A percentile compares a stretch with the other conserved stretches of the same genome.
Conservation (phyloP, 1,140 invertebrate genomes). For the Heliothis virescens region DNA sequence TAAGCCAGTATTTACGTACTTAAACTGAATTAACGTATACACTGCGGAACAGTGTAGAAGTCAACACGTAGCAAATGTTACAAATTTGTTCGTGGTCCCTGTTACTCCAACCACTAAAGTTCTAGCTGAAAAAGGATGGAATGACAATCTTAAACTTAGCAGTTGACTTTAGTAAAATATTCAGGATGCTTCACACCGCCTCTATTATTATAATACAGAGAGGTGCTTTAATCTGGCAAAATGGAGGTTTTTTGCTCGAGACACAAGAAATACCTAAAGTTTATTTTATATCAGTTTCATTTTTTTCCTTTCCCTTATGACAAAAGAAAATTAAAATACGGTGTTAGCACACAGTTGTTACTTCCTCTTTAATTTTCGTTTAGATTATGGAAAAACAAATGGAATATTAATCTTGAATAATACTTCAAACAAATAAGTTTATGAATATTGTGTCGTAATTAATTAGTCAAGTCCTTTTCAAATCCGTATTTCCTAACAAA, state of each 20-base stretch:
- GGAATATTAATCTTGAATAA: slow-evolving; percentile 8
- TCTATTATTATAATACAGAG: slow-evolving; percentile 71
- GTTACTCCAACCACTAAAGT: background rate
- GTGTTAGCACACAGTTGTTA: background rate
- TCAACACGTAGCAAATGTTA: slow-evolving; percentile 38
- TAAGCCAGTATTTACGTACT: slow-evolving; percentile 41
- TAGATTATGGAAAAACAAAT: slow-evolving; percentile 1
- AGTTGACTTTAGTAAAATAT: slow-evolving; percentile 68
- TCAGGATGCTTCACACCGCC: slow-evolving; percentile 66
- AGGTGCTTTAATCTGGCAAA: slow-evolving; percentile 79
- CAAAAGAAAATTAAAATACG: too few relatives aligned
- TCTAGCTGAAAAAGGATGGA: slow-evolving; percentile 1
- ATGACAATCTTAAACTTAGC: slow-evolving; percentile 47
- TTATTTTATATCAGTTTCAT: too few relatives aligned
- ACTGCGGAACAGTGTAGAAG: slow-evolving; percentile 30
- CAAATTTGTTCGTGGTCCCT: slow-evolving; percentile 16
- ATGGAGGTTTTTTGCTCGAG: slow-evolving; percentile 78
- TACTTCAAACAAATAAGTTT: slow-evolving; percentile 19
- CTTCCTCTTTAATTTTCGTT: background rate
- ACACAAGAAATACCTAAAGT: slow-evolving; percentile 57
- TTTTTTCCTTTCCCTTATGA: too few relatives aligned
- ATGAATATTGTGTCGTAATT: slow-evolving; percentile 21
- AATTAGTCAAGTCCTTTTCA: background rate
- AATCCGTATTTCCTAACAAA: background rate
- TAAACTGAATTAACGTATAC: slow-evolving; percentile 34